phyloP scores from a whole-genome alignment of 1,140 invertebrate genomes.

The Hirudo medicinalis region DNA sequence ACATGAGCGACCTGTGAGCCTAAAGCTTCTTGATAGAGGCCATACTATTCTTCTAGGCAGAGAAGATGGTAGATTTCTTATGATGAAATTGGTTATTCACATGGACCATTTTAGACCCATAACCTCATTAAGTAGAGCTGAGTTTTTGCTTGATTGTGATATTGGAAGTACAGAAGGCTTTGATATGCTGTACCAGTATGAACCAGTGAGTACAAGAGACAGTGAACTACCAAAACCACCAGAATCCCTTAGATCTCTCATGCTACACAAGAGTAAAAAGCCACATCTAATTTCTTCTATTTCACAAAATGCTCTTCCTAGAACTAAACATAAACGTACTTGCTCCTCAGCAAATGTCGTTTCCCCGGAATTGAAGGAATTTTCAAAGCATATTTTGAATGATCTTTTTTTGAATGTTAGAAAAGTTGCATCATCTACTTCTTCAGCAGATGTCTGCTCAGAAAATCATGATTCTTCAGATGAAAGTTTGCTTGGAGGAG shows the following conservation, averaged over 20 bases:
- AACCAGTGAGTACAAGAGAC: slow-evolving; percentile 6
- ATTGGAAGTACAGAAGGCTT: slow-evolving; percentile 12
- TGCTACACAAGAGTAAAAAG: slow-evolving; percentile 4
- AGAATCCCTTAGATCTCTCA: slow-evolving; percentile 8
- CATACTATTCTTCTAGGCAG: slow-evolving; percentile 20
- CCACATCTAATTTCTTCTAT: neutral
- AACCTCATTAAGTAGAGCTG: neutral
- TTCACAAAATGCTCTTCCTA: neutral
- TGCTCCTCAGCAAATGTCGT: neutral
- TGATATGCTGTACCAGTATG: slow-evolving; percentile 14
- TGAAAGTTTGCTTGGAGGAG: slow-evolving; percentile 1
- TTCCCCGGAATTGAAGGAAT: neutral
- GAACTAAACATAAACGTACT: neutral
- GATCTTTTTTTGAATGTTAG: neutral
- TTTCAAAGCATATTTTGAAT: neutral
- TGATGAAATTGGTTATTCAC: slow-evolving; percentile 18
- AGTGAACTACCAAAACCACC: slow-evolving; percentile 14
- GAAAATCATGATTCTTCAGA: slow-evolving; percentile 12
- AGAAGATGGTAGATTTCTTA: slow-evolving; percentile 22
- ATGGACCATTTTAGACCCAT: neutral
- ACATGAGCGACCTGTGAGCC: slow-evolving; percentile 19
- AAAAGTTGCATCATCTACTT: neutral
- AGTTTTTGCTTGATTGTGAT: slow-evolving; percentile 13
- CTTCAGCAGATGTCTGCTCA: slow-evolving; percentile 2
- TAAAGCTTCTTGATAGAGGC: slow-evolving; percentile 18